Conservation (phyloP, 2,797 vertebrate genomes). For the Microctenopoma lineatum region DNA sequence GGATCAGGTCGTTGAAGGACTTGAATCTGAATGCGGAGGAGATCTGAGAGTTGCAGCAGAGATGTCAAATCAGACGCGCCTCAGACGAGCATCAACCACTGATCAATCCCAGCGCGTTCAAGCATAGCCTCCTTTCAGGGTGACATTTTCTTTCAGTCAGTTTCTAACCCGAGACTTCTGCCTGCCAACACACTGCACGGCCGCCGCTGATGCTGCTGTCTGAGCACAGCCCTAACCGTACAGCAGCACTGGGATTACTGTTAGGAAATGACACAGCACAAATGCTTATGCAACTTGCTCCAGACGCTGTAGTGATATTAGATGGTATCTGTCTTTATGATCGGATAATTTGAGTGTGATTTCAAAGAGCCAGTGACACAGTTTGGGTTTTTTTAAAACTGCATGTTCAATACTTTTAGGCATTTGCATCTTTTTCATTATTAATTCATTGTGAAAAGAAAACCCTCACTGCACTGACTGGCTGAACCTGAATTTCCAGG, state of each 20-base stretch:
- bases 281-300: constrained; percentile 19
- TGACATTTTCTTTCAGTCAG: constrained; percentile 72
- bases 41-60: constrained; percentile 71
- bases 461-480: too few species aligned
- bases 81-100: constrained; percentile 71
- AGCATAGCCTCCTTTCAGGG: constrained; percentile 75
- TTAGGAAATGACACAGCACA: constrained; percentile 20
- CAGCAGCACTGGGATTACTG: constrained; percentile 9
- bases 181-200: constrained; percentile 48
- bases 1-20: constrained; percentile 67
- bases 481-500: too few species aligned
- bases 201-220: constrained; percentile 57
- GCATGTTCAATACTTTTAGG: too few species aligned
- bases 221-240: constrained; percentile 32
- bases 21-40: constrained; percentile 72
- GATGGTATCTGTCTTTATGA: not conserved
- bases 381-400: too few species aligned
- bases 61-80: constrained; percentile 79
- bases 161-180: constrained; percentile 57
- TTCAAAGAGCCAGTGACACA: not conserved
- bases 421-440: too few species aligned
- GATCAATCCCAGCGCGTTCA: constrained; percentile 78
- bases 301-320: not conserved
- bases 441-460: too few species aligned
- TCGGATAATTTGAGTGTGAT: not conserved